A percentile compares a stretch with the other conserved stretches of the same genome.
Conservation (phyloP, 2,113 vertebrate genomes). For the Zingel zingel region DNA sequence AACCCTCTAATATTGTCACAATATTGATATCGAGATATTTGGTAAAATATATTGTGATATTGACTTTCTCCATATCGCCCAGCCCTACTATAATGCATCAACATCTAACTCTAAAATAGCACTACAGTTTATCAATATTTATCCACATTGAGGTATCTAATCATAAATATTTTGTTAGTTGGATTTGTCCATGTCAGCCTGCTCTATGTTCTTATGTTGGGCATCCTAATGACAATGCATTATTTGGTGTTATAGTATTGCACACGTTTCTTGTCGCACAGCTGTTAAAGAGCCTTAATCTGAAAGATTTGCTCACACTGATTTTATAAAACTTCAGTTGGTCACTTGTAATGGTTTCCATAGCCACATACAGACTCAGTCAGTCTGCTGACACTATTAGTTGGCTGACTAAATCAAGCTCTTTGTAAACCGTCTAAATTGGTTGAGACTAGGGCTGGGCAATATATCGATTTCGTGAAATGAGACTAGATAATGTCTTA, state of each 20-base stretch:
- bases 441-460: conserved; percentile 14
- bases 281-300: not conserved
- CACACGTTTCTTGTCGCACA: not conserved
- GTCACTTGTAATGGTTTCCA: conserved; percentile 12
- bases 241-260: not conserved
- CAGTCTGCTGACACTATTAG: conserved; percentile 19
- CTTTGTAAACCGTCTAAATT: conserved; percentile 19
- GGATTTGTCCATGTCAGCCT: not conserved
- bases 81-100: not conserved
- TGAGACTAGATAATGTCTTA: too few relatives aligned
- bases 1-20: too few relatives aligned
- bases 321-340: not conserved
- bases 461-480: too few relatives aligned
- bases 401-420: not conserved
- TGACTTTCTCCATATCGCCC: too few relatives aligned
- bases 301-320: not conserved
- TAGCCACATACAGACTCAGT: conserved; percentile 8
- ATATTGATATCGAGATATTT: too few relatives aligned
- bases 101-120: not conserved
- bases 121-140: not conserved
- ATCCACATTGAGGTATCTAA: not conserved
- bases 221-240: conserved; percentile 8
- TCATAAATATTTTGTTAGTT: not conserved
- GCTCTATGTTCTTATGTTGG: not conserved
- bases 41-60: too few relatives aligned